Evolutionary conservation across 2,888 invertebrate species (phyloP).

Genomic region (Litoditis marina): DNA sequence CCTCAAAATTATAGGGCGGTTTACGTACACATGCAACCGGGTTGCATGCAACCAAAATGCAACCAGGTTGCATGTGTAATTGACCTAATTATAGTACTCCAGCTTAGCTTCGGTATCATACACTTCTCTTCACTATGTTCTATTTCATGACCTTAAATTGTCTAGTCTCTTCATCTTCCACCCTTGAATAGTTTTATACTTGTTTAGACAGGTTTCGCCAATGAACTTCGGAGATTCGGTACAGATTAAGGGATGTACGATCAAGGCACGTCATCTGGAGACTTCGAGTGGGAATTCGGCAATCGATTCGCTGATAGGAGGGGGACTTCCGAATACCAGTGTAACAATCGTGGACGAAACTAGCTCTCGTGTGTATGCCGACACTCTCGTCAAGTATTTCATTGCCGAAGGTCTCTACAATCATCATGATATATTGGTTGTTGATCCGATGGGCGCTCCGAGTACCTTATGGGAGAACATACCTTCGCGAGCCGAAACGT

Average conservation of each 20-base stretch:
- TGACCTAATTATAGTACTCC: too few species aligned
- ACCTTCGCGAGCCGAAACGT: slow-evolving; percentile 4
- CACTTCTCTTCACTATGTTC: too few species aligned
- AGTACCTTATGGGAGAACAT: slow-evolving; percentile 5
- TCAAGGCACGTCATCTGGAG: slow-evolving; percentile 12
- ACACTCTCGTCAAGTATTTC: slow-evolving; percentile 14
- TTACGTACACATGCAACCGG: too few species aligned
- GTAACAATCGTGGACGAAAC: slow-evolving; percentile 14
- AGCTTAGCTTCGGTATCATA: too few species aligned
- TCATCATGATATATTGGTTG: slow-evolving; percentile 14
- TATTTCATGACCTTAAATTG: too few species aligned
- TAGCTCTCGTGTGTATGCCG: slow-evolving; percentile 13
- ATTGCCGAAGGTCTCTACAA: slow-evolving; percentile 18
- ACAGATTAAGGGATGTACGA: slow-evolving; percentile 17
- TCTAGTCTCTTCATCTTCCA: too few species aligned
- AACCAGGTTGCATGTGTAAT: too few species aligned
- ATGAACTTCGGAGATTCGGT: slow-evolving; percentile 19
- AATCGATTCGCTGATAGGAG: slow-evolving; percentile 13
- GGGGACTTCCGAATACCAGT: slow-evolving; percentile 9
- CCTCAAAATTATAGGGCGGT: too few species aligned
- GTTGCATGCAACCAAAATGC: too few species aligned
- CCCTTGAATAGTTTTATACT: too few species aligned
- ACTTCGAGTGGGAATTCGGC: slow-evolving; percentile 17
- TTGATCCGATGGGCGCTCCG: neutral
- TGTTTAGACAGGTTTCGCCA: too few species aligned